Base-by-base conservation (phyloP, 2,888 invertebrate species). In the Epinotia demarniana region DNA sequence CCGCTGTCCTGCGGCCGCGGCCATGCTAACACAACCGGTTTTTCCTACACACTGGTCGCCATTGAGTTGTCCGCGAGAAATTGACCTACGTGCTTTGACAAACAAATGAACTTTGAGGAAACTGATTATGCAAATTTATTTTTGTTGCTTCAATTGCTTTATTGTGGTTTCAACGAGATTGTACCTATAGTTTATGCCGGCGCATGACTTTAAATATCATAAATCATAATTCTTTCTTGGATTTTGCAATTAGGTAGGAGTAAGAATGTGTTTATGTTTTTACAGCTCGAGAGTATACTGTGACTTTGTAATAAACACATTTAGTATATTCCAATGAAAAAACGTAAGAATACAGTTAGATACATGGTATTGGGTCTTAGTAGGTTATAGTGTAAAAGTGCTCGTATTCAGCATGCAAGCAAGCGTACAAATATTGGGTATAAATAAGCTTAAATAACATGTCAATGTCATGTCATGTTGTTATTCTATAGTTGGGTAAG, bases 11-110 rank as follows among this genome's bases (percentile, higher is more conserved):
- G 80, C 75, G 76, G 77, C 73, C 76, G 77, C 79, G 81, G 77
- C 79, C 77, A 80, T 81, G 82, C 79, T 69, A 60, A 76, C 80
- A 63, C 55, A 79, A 87, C 88, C 83, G 85, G 87, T 88, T 86
- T 39, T 71, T 71, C 75, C 75, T 75, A 71, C 72, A 73, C 67
- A 79, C 79, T 72, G 68, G 81, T 80, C 83, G 83, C 81, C 84
- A 86, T 85, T 86, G 86, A 86, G 79, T 80, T 85, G 85, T 84
- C 84, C 79, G 78, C 68, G 53, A 76, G 75, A 75, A 72, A 77
- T 69, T 75, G 71, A 81, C 78, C 79, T 84, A 85, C 87, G 86
- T 86, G 87, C 77, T 83, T 77, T 80, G 82, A 83, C 83, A 81
- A 79, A 72, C 78, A 67, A 73, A 80, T 82, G 76, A 78, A 80